Evolutionary conservation across 2,797 vertebrate genomes (phyloP).

Genomic region (Cetoscarus ocellatus): DNA sequence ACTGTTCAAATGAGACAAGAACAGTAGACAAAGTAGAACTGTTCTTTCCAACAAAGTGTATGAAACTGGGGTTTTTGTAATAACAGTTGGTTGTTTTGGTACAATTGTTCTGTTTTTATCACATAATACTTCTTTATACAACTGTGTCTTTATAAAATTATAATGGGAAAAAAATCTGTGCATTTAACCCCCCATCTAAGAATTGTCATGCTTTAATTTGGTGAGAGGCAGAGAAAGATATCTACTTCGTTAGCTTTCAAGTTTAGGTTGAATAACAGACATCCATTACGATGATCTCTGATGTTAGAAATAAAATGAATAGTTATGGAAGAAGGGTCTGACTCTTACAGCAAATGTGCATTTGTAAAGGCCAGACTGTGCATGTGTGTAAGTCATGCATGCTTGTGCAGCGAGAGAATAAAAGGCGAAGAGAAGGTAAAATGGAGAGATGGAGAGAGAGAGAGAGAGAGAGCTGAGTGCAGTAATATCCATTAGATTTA

Average conservation of each 20-base stretch:
- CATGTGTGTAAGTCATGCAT: conserved; percentile 44
- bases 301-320: conserved; percentile 90
- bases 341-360: conserved; percentile 89
- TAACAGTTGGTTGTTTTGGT: too few species aligned
- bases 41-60: background rate
- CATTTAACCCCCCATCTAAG: conserved; percentile 65
- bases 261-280: conserved; percentile 80
- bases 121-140: background rate
- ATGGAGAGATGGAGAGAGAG: conserved; percentile 52
- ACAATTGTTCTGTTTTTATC: background rate
- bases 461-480: conserved; percentile 83
- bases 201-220: conserved; percentile 71
- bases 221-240: conserved; percentile 55
- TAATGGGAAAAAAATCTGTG: conserved; percentile 74
- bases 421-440: conserved; percentile 52
- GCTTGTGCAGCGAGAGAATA: conserved; percentile 55
- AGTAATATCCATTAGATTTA: conserved; percentile 99
- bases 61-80: too few species aligned
- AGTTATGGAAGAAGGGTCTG: conserved; percentile 86
- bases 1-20: conserved; percentile 6
- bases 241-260: conserved; percentile 79
- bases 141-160: conserved; percentile 35
- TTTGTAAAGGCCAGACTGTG: conserved; percentile 80
- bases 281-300: conserved; percentile 82
- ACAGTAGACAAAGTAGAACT: background rate